These are phyloP conservation scores for Pelagia noctiluca DNA, from an alignment of 30 jellyfish, hydroid and myxozoan genomes.

Conservation along the genomic window DNA sequence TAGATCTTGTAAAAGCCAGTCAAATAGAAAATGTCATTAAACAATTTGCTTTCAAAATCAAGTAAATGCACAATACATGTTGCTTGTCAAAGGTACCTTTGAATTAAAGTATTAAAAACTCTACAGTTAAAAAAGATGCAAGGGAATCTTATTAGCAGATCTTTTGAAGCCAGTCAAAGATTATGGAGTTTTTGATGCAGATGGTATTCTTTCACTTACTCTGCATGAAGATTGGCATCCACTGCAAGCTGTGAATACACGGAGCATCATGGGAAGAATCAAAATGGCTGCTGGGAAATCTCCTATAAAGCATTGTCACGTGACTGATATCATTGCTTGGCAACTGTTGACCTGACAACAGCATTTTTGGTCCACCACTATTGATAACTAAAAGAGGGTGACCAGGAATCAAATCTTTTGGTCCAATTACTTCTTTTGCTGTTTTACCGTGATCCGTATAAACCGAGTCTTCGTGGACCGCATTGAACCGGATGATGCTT, in stretches of 20 bases:
- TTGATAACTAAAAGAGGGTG: slow-evolving; percentile 79
- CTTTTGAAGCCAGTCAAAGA: too few relatives aligned
- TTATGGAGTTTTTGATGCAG: neutral
- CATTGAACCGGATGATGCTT: slow-evolving; percentile 49
- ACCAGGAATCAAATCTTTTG: slow-evolving; percentile 74
- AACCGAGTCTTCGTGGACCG: slow-evolving; percentile 68
- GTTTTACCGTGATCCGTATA: slow-evolving; percentile 54
- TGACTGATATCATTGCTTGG: slow-evolving; percentile 33
- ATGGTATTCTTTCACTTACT: too few relatives aligned
- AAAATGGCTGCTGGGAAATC: slow-evolving; percentile 59
- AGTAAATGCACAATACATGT: too few relatives aligned
- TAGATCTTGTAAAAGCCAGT: too few relatives aligned
- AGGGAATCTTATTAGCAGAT: too few relatives aligned
- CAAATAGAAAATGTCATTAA: too few relatives aligned
- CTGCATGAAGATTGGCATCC: slow-evolving; percentile 84
- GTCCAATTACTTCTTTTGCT: slow-evolving; percentile 86
- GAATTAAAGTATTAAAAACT: neutral
- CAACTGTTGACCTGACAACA: slow-evolving; percentile 18
- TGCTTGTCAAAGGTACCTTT: too few relatives aligned
- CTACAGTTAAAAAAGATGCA: too few relatives aligned
- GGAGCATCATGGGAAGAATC: slow-evolving; percentile 37
- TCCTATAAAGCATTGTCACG: slow-evolving; percentile 74
- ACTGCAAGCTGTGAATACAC: slow-evolving; percentile 82
- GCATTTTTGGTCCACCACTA: neutral
- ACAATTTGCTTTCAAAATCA: too few relatives aligned